A percentile compares a stretch with the other conserved stretches of the same genome.
Conservation (phyloP, 2,113 vertebrate species). For the Maylandia zebra region DNA sequence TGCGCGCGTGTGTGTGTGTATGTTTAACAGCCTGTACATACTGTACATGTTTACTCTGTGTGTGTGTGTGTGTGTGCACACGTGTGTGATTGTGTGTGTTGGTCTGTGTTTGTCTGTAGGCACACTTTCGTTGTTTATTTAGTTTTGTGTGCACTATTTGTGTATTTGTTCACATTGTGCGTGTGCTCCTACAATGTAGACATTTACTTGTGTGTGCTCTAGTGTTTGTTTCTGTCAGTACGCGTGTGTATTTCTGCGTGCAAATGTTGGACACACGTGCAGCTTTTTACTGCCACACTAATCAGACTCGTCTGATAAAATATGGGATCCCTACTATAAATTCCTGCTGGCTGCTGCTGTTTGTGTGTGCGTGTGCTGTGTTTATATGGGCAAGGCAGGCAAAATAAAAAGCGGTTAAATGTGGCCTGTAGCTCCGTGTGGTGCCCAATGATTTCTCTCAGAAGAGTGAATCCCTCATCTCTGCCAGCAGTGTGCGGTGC, state of each 20-base stretch:
- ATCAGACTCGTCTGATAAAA: slow-evolving; percentile 56
- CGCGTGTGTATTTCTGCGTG: neutral
- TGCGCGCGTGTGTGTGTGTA: neutral
- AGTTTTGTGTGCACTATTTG: slow-evolving; percentile 19
- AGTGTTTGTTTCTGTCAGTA: neutral
- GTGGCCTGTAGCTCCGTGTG: slow-evolving; percentile 27
- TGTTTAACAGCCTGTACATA: slow-evolving; percentile 14
- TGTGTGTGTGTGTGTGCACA: neutral
- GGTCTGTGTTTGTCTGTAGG: neutral
- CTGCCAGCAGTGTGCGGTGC: neutral
- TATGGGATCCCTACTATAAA: slow-evolving; percentile 45
- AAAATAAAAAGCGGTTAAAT: slow-evolving; percentile 30
- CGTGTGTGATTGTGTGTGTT: neutral
- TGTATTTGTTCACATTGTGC: neutral
- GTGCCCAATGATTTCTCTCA: slow-evolving; percentile 43
- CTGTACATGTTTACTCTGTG: slow-evolving; percentile 25
- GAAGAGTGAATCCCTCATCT: slow-evolving; percentile 42
- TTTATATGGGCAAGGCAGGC: neutral
- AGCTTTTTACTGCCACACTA: slow-evolving; percentile 39
- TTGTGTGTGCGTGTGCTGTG: neutral
- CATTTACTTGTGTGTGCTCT: neutral
- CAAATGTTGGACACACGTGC: slow-evolving; percentile 16
- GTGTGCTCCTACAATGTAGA: neutral
- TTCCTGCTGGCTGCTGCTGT: slow-evolving; percentile 21
- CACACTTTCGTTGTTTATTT: slow-evolving; percentile 24